Percentiles rank a stretch among this genome's conserved stretches.
Evolutionary conservation across 2,113 vertebrate species (phyloP).

Genomic region (Carassius gibelio): DNA sequence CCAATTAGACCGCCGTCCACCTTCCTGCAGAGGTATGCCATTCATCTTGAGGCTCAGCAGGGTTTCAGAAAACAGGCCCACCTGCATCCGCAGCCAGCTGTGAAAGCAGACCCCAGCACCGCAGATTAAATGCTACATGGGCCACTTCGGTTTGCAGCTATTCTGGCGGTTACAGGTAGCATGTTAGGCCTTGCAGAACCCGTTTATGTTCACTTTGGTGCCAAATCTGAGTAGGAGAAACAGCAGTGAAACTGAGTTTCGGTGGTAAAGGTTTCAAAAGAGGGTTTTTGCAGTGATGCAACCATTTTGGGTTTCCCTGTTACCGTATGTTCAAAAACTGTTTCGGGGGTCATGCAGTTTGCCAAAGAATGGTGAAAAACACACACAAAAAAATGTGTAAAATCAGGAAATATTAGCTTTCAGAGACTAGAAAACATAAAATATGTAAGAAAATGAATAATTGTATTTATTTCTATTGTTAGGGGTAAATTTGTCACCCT

Average conservation of each 20-base stretch:
- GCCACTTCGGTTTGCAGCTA: not conserved
- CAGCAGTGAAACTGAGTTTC: not conserved
- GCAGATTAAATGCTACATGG: not conserved
- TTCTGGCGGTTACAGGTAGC: not conserved
- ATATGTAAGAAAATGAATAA: no score
- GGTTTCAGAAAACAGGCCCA: constrained; percentile 50
- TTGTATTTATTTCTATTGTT: no score
- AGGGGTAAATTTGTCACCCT: not conserved
- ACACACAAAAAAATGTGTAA: not conserved
- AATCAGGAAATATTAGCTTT: no score
- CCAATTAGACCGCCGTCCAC: constrained; percentile 24
- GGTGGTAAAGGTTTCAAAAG: not conserved
- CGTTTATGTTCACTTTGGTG: not conserved
- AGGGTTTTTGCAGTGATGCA: not conserved
- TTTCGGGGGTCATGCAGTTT: not conserved
- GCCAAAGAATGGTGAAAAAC: not conserved
- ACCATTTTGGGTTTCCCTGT: not conserved
- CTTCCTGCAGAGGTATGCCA: constrained; percentile 38
- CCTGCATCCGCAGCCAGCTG: constrained; percentile 56
- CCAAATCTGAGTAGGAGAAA: not conserved
- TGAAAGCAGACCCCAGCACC: constrained; percentile 43
- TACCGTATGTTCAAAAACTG: not conserved
- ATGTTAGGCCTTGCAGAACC: not conserved
- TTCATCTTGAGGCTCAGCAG: constrained; percentile 50
- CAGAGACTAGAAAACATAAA: no score